Evolutionary conservation across 1,140 invertebrate species (phyloP), one percentile per base, ranked within the genome.

Genomic region (Mercenaria mercenaria): DNA sequence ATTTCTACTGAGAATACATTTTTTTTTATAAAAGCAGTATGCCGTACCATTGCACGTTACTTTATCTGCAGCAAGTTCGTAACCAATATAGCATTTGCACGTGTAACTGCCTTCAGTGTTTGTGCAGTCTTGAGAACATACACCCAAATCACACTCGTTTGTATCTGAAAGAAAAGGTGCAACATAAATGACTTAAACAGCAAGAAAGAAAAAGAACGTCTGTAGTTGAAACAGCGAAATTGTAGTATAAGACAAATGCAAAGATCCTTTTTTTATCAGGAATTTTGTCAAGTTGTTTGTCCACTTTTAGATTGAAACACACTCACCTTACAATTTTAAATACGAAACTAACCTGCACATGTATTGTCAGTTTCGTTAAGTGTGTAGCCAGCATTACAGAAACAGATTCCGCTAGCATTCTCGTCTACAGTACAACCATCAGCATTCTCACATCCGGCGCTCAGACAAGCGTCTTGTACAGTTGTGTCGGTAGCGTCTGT

Each of bases 41-140:
- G 20, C 4, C 20, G 1, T 72, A 39, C 67, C 67, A 41, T 37
- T 64, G 34, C 80, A 82, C 1, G 80, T 61, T 10, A 43, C 47
- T 67, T 43, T 67, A 32, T 82, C 80, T 29, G n/a, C 59, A 26
- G 13, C 80, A 2, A 82, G 59, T 18, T n/a, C 26, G 59, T 61
- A 82, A 18, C 80, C 80, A 82, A 10, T 20, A n/a, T 64, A 82
- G 34, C 80, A 82, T 20, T 37, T 67, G 37, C 80, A 82, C 13
- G 32, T 59, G 26, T n/a, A 82, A 67, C 80, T 61, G 2, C 80
- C 80, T 8, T 37, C 52, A 10, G 41, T 61, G 34, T 82, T 82
- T 6, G 34, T 29, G 39, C 80, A 82, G 23, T n/a, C 29, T n/a
- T 82, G 80, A 10, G 56, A 61, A 64, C 80, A 82, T 10, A 61